Conservation (phyloP, 1,140 invertebrate genomes). For the Matsumurasca onukii region DNA sequence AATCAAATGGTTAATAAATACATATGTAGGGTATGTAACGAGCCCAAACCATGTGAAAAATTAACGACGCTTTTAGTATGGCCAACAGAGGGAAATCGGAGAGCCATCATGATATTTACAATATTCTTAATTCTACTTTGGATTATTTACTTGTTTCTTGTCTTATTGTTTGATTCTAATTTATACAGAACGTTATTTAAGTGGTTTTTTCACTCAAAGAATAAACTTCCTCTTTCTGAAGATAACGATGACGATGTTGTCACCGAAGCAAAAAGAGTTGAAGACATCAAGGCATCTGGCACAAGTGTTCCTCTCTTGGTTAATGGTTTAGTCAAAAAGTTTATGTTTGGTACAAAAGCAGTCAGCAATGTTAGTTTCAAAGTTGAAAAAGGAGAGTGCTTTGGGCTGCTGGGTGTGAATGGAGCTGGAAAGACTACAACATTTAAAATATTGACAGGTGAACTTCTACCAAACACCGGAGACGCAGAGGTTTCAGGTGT, state of each 20-base stretch:
- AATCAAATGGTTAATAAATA: not conserved
- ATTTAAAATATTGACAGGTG: constrained; percentile 87
- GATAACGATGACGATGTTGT: constrained; percentile 8
- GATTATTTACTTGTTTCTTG: not conserved
- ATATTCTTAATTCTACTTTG: not conserved
- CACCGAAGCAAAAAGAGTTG: not conserved
- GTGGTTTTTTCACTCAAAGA: not conserved
- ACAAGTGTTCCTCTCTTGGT: constrained; percentile 27
- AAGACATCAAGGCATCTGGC: not conserved
- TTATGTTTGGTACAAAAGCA: constrained; percentile 49
- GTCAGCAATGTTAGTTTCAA: constrained; percentile 71
- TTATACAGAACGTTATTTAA: constrained; percentile 20
- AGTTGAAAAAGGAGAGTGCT: constrained; percentile 76
- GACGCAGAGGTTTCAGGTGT: constrained; percentile 28
- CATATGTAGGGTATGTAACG: not conserved
- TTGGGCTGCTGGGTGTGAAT: constrained; percentile 87
- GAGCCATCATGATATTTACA: not conserved
- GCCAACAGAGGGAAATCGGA: not conserved
- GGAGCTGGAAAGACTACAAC: constrained; percentile 86
- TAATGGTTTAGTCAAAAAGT: constrained; percentile 39
- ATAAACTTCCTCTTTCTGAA: not conserved
- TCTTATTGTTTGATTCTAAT: constrained; percentile 10
- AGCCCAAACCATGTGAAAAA: not conserved
- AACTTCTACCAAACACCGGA: constrained; percentile 34
- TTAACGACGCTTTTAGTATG: too few species aligned